Evolutionary conservation across 2,888 invertebrate genomes (phyloP).

Genomic region (Agrotis exclamationis): DNA sequence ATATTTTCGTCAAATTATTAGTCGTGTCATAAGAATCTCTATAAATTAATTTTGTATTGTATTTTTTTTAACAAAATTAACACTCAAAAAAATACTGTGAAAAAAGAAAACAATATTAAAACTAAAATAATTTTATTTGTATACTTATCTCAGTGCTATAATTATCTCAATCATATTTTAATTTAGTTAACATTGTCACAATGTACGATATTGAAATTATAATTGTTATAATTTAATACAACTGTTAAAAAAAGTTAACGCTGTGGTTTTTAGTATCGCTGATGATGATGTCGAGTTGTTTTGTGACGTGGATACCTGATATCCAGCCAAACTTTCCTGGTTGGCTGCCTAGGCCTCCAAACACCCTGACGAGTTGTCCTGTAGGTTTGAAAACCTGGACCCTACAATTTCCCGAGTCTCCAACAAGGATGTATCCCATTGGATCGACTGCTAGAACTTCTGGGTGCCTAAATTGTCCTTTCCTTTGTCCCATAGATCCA

Average conservation of each 20-base stretch:
- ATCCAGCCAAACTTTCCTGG: slow-evolving; percentile 93
- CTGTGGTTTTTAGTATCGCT: slow-evolving; percentile 91
- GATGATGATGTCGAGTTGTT: slow-evolving; percentile 91
- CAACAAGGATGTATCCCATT: slow-evolving; percentile 94
- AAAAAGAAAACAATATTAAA: slow-evolving; percentile 53
- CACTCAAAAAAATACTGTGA: not conserved
- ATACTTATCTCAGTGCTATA: slow-evolving; percentile 73
- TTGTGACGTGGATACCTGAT: slow-evolving; percentile 92
- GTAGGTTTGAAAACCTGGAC: slow-evolving; percentile 94
- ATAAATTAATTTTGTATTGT: slow-evolving; percentile 53
- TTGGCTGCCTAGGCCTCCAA: slow-evolving; percentile 90
- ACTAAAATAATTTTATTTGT: slow-evolving; percentile 61
- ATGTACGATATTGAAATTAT: slow-evolving; percentile 74
- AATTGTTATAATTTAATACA: slow-evolving; percentile 77
- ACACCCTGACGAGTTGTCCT: slow-evolving; percentile 93
- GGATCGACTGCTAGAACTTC: slow-evolving; percentile 94
- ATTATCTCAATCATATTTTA: slow-evolving; percentile 59
- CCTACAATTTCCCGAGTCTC: slow-evolving; percentile 95
- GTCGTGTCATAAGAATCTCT: slow-evolving; percentile 61
- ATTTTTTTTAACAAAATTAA: slow-evolving; percentile 40
- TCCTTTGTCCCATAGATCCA: slow-evolving; percentile 92
- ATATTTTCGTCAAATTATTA: slow-evolving; percentile 54
- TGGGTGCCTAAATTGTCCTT: slow-evolving; percentile 94
- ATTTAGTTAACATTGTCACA: slow-evolving; percentile 65
- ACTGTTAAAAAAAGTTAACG: slow-evolving; percentile 83